phyloP scores from a whole-genome alignment of 2,113 vertebrate species.

The Nothobranchius furzeri region DNA sequence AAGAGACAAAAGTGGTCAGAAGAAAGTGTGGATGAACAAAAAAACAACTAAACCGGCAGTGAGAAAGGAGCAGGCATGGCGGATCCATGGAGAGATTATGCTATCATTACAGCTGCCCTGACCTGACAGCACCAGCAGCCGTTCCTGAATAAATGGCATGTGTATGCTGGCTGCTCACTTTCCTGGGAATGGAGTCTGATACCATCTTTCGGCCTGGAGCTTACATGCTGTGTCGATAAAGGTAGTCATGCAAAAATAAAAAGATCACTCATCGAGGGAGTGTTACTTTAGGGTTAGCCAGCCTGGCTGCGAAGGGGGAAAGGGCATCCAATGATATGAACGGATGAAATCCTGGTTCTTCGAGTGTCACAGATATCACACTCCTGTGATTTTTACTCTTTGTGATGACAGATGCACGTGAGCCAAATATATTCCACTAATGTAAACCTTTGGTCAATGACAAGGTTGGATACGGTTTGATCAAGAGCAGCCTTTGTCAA shows the following conservation, averaged over 20 bases:
- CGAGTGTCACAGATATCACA: constrained; percentile 34
- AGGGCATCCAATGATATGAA: constrained; percentile 56
- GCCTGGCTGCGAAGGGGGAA: constrained; percentile 47
- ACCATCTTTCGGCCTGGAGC: constrained; percentile 61
- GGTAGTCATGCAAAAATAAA: constrained; percentile 74
- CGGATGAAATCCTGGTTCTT: constrained; percentile 47
- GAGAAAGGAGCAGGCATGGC: constrained; percentile 24
- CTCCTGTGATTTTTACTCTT: constrained; percentile 46
- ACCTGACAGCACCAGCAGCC: constrained; percentile 50
- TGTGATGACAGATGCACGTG: constrained; percentile 51
- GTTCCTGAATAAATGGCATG: constrained; percentile 57
- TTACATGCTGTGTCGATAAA: constrained; percentile 64
- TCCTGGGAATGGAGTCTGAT: constrained; percentile 61
- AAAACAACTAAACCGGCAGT: constrained; percentile 25
- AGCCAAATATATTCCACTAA: constrained; percentile 31
- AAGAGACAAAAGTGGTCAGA: constrained; percentile 8
- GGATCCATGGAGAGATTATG: constrained; percentile 44
- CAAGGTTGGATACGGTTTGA: constrained; percentile 26
- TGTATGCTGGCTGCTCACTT: constrained; percentile 48
- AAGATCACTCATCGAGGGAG: constrained; percentile 68
- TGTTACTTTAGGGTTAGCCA: constrained; percentile 67
- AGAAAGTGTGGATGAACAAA: constrained; percentile 21
- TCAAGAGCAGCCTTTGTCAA: constrained; percentile 21
- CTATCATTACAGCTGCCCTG: constrained; percentile 56
- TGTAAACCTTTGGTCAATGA: constrained; percentile 32